Percentiles rank a stretch among this genome's conserved stretches.
These are phyloP conservation scores for Harpalus rubripes DNA, from an alignment of 2,888 invertebrate genomes.

Conservation along the genomic window DNA sequence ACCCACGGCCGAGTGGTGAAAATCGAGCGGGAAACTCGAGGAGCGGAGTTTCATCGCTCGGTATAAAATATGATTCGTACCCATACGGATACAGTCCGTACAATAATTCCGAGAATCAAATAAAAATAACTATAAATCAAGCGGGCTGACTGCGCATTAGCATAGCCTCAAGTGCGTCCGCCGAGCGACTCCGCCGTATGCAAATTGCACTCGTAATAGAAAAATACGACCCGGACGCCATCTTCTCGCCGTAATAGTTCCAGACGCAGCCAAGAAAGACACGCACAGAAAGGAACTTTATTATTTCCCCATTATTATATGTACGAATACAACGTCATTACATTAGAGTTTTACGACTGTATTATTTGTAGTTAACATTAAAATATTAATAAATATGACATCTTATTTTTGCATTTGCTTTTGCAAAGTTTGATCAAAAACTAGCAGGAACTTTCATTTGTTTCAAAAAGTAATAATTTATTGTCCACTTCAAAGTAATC, in stretches of 20 bases:
- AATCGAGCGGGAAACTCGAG: conserved; percentile 16
- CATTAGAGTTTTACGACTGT: not conserved
- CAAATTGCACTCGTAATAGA: conserved; percentile 73
- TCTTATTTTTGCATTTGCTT: too few species aligned
- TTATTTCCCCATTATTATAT: not conserved
- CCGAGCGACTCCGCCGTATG: conserved; percentile 71
- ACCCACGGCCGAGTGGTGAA: conserved; percentile 37
- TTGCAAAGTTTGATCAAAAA: too few species aligned
- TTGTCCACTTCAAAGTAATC: too few species aligned
- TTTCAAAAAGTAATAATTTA: too few species aligned
- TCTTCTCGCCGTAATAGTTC: conserved; percentile 73
- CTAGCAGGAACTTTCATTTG: too few species aligned
- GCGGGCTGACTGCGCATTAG: conserved; percentile 72
- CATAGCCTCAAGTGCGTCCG: conserved; percentile 75
- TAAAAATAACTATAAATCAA: conserved; percentile 78
- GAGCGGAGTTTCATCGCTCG: conserved; percentile 32
- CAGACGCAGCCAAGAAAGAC: conserved; percentile 45
- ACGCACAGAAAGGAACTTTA: not conserved
- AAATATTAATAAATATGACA: not conserved
- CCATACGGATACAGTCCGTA: conserved; percentile 79
- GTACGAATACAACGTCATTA: not conserved
- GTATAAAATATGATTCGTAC: conserved; percentile 78
- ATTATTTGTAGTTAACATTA: not conserved
- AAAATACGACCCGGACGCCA: conserved; percentile 71
- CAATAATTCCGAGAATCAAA: conserved; percentile 79